Conservation (phyloP, 2,113 vertebrate species). For the Leucosticte australis region DNA sequence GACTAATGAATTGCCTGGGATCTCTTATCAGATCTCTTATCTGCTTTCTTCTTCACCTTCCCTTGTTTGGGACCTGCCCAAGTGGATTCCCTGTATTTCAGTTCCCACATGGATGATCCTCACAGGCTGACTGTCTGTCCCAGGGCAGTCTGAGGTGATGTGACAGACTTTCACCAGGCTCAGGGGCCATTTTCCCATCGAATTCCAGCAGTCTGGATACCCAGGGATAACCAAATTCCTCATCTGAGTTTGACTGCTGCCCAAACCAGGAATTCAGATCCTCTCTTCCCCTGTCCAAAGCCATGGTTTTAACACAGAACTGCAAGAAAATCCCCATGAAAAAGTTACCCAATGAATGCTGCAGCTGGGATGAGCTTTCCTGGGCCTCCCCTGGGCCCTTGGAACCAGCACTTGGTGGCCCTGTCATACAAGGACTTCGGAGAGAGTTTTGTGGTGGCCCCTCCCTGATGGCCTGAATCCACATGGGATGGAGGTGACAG, state of each 20-base stretch:
- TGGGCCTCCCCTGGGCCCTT: background rate
- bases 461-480: background rate
- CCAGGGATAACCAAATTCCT: too few species aligned
- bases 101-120: background rate
- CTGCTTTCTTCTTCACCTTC: background rate
- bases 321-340: background rate
- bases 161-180: background rate
- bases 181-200: background rate
- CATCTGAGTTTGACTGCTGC: rapidly evolving
- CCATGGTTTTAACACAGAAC: background rate
- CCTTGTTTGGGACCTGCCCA: background rate
- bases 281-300: rapidly evolving
- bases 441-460: background rate
- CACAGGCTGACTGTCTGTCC: background rate
- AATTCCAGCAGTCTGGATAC: background rate
- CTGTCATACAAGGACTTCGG: background rate
- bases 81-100: background rate
- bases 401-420: background rate
- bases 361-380: background rate
- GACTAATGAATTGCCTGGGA: background rate
- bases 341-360: background rate
- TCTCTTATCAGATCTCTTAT: background rate
- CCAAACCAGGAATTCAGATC: background rate
- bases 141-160: background rate
- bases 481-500: background rate